Evolutionary conservation across 2,888 invertebrate species (phyloP), one percentile per base, ranked within the genome.

Genomic region (Neria commutata): DNA sequence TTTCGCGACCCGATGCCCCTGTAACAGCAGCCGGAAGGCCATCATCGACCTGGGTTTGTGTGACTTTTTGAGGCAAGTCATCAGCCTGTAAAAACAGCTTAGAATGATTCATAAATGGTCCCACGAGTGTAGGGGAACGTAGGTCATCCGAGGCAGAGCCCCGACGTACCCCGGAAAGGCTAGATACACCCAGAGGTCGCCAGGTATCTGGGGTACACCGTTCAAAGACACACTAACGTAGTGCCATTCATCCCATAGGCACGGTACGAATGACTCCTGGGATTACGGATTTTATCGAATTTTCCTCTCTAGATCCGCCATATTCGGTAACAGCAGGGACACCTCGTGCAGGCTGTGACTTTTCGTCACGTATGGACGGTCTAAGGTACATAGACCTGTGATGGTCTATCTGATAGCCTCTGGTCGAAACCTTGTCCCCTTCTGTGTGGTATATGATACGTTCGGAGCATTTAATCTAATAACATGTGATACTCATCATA

Each of bases 141-240:
- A 52, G 61, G 54, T 64, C 58, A 8, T 50, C 65, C 64, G 61
- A 51, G 56, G 54, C 55, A 64, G 58, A 56, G 64, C 64, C 64
- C 64, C 62, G 54, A n/a, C 10, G 19, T 64, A 65, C 49, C 58
- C 51, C 65, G 61, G 54, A 53, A 64, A 64, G 65, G 64, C 64
- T 17, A 8, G 23, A 40, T 58, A 56, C 65, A 56, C 51, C 62
- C 64, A 51, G 62, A 64, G 62, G 65, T 14, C 61, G 62, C 64
- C 64, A 65, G 58, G 16, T 64, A 64, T 65, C 65, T 58, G 65
- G 62, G 56, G 65, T 62, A 23, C 65, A 62, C 57, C 66, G 65
- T 65, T 65, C 37, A 19, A 62, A 62, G 65, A 65, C 65, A 64
- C 64, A 42, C 45, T 64, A 42, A 64, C 58, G 65, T 62, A 62